A percentile compares a stretch with the other conserved stretches of the same genome.
phyloP scores from a whole-genome alignment of 2,888 invertebrate genomes.

The Drosophila prostipennis region DNA sequence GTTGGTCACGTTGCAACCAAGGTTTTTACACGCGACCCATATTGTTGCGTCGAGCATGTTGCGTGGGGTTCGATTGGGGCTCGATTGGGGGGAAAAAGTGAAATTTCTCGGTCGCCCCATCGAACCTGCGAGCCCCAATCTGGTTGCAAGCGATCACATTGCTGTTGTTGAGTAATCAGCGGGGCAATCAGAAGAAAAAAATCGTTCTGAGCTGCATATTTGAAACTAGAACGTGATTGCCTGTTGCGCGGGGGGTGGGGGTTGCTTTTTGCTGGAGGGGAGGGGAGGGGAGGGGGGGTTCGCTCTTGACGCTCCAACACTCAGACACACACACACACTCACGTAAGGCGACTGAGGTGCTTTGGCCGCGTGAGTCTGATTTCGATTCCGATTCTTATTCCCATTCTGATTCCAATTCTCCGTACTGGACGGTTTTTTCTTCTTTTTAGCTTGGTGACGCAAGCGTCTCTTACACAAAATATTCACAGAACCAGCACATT shows the following conservation, averaged over 20 bases:
- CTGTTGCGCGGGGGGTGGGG: background rate
- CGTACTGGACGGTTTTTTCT: slow-evolving; percentile 9
- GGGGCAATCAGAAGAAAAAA: slow-evolving; percentile 56
- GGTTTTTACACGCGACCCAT: slow-evolving; percentile 62
- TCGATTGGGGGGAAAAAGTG: slow-evolving; percentile 58
- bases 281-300: background rate
- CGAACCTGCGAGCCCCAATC: slow-evolving; percentile 7
- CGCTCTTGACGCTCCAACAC: slow-evolving; percentile 34
- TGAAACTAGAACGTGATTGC: slow-evolving; percentile 71
- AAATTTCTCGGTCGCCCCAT: slow-evolving; percentile 48
- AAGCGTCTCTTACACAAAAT: slow-evolving; percentile 51
- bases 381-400: slow-evolving; percentile 12
- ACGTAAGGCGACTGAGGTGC: slow-evolving; percentile 33
- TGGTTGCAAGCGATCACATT: slow-evolving; percentile 65
- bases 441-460: slow-evolving; percentile 34
- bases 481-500: slow-evolving; percentile 38
- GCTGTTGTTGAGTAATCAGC: slow-evolving; percentile 69
- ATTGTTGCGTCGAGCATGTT: slow-evolving; percentile 41
- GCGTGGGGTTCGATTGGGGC: slow-evolving; percentile 3
- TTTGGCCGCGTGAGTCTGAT: slow-evolving; percentile 45
- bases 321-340: slow-evolving; percentile 1
- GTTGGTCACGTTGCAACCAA: slow-evolving; percentile 78
- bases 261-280: background rate
- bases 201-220: slow-evolving; percentile 68
- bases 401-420: slow-evolving; percentile 17